Evolutionary conservation across 2,797 vertebrate species (phyloP).

Genomic region (Acropternis orthonyx): DNA sequence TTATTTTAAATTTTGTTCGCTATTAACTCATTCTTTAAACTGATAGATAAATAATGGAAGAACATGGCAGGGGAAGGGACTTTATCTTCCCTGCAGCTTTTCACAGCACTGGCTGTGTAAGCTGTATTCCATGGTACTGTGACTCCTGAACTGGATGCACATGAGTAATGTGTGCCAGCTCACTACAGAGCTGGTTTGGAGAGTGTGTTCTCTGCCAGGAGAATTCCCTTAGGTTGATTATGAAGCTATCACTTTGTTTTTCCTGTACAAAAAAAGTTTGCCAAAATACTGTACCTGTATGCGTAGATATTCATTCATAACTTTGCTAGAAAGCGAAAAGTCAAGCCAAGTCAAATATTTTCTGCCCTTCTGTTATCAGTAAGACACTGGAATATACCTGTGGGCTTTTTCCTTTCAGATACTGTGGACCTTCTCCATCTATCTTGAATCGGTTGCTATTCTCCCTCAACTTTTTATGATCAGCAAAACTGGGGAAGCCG

Average conservation of each 20-base stretch:
- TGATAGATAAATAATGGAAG: neutral
- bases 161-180: neutral
- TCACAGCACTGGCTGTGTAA: neutral
- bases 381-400: neutral
- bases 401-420: conserved; percentile 77
- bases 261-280: neutral
- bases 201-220: neutral
- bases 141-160: neutral
- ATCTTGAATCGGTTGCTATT: conserved; percentile 94
- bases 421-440: conserved; percentile 98
- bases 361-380: neutral
- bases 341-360: neutral
- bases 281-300: neutral
- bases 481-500: conserved; percentile 96
- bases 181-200: neutral
- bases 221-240: neutral
- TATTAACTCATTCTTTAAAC: neutral
- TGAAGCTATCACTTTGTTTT: neutral
- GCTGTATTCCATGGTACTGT: neutral
- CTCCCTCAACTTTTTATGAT: conserved; percentile 98
- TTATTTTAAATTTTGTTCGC: neutral
- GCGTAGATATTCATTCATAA: neutral
- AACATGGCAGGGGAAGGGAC: accelerated
- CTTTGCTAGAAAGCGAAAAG: neutral
- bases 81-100: neutral